Base-by-base conservation (phyloP, 1,140 invertebrate species). In the Aphidius ervi region DNA sequence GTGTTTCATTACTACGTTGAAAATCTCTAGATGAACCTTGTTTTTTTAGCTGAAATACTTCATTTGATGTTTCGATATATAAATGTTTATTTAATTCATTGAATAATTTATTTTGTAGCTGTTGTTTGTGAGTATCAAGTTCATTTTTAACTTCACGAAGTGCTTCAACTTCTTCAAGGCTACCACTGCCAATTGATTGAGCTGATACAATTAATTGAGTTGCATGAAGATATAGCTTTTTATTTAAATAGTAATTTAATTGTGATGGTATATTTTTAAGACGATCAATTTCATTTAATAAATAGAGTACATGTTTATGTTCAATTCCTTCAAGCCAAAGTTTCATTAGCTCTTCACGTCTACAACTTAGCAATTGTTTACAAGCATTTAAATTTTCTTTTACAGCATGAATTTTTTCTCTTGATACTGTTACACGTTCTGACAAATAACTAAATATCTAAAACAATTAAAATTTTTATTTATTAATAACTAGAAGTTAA, bases 251-350 rank as follows among this genome's bases (percentile, higher is more conserved):
- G 59, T 82, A 84, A 63, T 86, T 86, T 46, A 94, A 82, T 68
- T 88, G 86, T 47, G 87, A 85, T 58, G 92, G 90, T 45, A 94
- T 88, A 72, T 91, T 87, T 63, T 86, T 86, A 48, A 94, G 82
- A 67, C 88, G 85, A 69, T 93, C 91, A 58, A 97, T 93, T 80
- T 96, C 90, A 68, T 93, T 91, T 41, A 97, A 78, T 73, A 97
- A 85, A 62, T 90, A 83, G 20, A 97, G 76, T 62, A 94, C 89
- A 74, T 95, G 89, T 72, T 95, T 94, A 68, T 97, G 94, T 73
- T 97, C 92, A 16, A 97, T 85, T 5, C 93, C 92, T 78, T 97
- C 94, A 1, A 91, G 81, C 92, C 94, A 97, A 55, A 97, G 82
- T 69, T 95, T 91, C 67, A 94, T 88, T 47, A 99, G 80, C 76